phyloP scores from a whole-genome alignment of 2,113 vertebrate species.

The Festucalex cinctus region DNA sequence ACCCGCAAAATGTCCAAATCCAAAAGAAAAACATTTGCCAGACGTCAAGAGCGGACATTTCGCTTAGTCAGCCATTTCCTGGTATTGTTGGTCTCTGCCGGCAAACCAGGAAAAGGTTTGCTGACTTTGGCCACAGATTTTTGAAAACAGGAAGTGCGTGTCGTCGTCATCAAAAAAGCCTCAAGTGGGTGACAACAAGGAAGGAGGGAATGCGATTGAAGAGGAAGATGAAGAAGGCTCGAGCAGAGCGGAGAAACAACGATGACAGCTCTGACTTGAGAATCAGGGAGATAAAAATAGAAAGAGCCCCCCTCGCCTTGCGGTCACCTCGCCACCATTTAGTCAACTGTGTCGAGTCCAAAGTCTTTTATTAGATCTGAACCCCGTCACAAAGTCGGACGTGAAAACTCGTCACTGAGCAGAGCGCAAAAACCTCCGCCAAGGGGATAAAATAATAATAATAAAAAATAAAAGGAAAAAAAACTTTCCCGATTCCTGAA shows the following conservation, averaged over 20 bases:
- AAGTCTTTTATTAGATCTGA: background rate
- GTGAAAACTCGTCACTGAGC: background rate
- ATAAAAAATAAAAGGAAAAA: too few relatives aligned
- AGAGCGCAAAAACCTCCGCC: background rate
- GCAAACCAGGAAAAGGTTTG: background rate
- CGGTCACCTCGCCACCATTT: slow-evolving; percentile 33
- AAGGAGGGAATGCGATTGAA: background rate
- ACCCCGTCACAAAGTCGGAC: background rate
- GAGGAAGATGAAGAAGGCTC: background rate
- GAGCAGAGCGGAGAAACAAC: background rate
- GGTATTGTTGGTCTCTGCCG: background rate
- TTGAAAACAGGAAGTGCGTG: background rate
- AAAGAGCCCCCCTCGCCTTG: slow-evolving; percentile 12
- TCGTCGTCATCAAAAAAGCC: slow-evolving; percentile 19
- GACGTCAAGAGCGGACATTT: slow-evolving; percentile 2
- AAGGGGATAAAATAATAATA: too few relatives aligned
- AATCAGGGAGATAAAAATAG: slow-evolving; percentile 48
- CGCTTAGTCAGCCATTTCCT: slow-evolving; percentile 32
- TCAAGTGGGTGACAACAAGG: slow-evolving; percentile 22
- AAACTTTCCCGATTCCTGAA: too few relatives aligned
- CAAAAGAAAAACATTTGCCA: background rate
- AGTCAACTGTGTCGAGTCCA: slow-evolving; percentile 42
- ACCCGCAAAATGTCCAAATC: too few relatives aligned
- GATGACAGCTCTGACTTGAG: slow-evolving; percentile 26
- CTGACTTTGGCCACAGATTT: background rate